These are phyloP conservation scores for Anniella stebbinsi DNA, from an alignment of 2,797 vertebrate genomes.

Conservation along the genomic window DNA sequence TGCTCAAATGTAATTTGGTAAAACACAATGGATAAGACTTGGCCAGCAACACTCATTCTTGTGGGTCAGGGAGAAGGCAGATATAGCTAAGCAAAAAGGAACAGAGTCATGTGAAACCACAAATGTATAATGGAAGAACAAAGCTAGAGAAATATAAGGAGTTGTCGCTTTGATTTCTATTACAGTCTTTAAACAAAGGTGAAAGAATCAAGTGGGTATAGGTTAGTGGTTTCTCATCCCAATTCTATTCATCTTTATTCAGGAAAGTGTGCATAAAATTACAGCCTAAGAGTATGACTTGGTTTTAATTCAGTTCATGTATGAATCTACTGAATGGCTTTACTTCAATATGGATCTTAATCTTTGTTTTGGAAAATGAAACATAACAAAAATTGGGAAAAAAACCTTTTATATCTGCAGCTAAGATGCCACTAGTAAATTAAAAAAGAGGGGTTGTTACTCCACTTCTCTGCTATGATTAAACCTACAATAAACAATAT, in stretches of 20 bases:
- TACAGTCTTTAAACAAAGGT: neutral
- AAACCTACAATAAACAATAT: neutral
- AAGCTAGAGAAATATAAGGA: neutral
- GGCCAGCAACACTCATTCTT: neutral
- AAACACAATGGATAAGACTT: neutral
- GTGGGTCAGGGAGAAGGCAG: neutral
- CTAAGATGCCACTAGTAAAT: neutral
- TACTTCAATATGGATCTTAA: neutral
- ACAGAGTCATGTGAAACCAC: neutral
- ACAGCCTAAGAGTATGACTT: neutral
- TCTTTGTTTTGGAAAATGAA: constrained; percentile 3
- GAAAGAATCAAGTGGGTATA: neutral
- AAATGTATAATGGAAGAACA: neutral
- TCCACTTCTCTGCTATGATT: neutral
- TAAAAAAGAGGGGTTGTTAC: neutral
- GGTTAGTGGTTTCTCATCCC: neutral
- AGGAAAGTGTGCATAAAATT: neutral
- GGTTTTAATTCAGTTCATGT: neutral
- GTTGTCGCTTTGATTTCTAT: neutral
- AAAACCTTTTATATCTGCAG: neutral
- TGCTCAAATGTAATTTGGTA: neutral
- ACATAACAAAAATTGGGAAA: neutral
- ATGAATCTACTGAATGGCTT: neutral
- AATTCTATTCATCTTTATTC: neutral
- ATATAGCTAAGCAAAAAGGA: neutral